Evolutionary conservation across 2,113 vertebrate genomes (phyloP), one percentile per base, ranked within the genome.

Genomic region (Pituophis catenifer): DNA sequence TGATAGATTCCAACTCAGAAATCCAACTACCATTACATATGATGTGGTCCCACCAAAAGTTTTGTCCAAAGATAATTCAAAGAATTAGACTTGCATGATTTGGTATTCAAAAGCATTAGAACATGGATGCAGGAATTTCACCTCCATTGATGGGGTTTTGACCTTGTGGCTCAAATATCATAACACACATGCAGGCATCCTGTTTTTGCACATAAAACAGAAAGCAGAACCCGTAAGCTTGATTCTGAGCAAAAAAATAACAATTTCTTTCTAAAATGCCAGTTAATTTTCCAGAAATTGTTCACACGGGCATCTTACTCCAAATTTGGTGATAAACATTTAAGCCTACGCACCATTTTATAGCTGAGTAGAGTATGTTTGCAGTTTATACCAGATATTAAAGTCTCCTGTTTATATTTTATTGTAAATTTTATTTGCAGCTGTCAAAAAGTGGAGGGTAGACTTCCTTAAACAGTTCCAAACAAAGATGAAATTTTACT

Each of bases 401-500:
- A 81, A 81, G 33, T 38, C 70, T 38, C 33, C 70, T 38, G 70
- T 33, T 81, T 38, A 21, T 38, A 38, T 81, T 81, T 81, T 38
- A 38, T 9, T 81, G 33, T 19, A 38, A 19, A 81, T 81, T 81
- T 81, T 81, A 81, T 81, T 23, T 38, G 4, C 53, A 57, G 21
- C 1, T 17, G 15, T 91, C 55, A 91, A 29, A 29, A 91, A 59
- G 17, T 33, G 3, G 11, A 5, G 44, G 81, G 23, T 19, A n/a
- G 38, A n/a, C 26, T 0, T 50, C 93, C 95, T 94, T 96, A 94
- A 91, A 65, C 4, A 1, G 90, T 89, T 93, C 91, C 93, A 94
- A 96, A 93, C 91, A 95, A 94, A 95, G 91, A 90, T 94, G 89
- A 58, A 89, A 91, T 96, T 96, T 94, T 21, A 2, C 95, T 97